phyloP scores from a whole-genome alignment of 2,797 vertebrate genomes.

The Darevskia mixta region DNA sequence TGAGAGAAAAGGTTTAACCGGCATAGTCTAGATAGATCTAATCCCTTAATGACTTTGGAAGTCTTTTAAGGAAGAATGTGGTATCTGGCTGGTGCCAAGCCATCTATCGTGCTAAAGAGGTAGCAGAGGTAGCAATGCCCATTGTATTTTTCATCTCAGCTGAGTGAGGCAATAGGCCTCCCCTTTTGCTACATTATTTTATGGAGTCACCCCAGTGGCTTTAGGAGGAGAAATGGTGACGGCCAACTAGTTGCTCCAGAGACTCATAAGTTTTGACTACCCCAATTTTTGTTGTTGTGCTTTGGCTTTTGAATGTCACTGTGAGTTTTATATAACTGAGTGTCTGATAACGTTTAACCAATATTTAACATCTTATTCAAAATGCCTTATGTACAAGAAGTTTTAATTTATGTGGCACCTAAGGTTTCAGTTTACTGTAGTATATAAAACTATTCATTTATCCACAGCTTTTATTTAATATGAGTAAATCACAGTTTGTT shows the following conservation, averaged over 20 bases:
- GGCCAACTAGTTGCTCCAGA: not conserved
- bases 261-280: not conserved
- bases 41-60: not conserved
- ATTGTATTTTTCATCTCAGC: not conserved
- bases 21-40: too few relatives aligned
- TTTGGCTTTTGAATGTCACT: not conserved
- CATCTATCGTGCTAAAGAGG: not conserved
- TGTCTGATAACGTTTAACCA: not conserved
- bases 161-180: not conserved
- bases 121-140: not conserved
- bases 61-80: not conserved
- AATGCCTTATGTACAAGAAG: not conserved
- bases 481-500: not conserved
- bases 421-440: not conserved
- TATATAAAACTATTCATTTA: not conserved
- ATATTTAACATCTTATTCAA: not conserved
- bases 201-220: not conserved
- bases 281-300: not conserved
- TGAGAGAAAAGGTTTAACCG: too few relatives aligned
- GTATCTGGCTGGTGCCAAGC: not conserved
- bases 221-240: not conserved
- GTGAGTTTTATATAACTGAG: not conserved
- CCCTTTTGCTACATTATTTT: not conserved
- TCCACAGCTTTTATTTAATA: slow-evolving; percentile 2
- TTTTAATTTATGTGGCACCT: not conserved